Conservation (phyloP, 2,888 invertebrate genomes). For the Tryphoninae sp. region DNA sequence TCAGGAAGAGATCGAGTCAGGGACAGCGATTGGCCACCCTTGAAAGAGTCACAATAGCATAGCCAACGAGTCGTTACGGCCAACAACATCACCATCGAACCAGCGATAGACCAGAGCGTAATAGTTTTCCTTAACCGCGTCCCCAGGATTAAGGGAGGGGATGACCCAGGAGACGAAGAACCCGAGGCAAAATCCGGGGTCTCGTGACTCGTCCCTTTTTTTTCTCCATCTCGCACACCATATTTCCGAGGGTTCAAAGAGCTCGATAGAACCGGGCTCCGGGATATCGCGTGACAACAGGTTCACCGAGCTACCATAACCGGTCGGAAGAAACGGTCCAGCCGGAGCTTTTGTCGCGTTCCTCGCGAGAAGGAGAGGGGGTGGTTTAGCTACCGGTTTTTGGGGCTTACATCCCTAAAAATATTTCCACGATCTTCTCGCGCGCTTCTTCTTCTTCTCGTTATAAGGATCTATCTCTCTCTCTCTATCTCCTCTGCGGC, state of each 20-base stretch:
- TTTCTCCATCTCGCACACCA: background rate
- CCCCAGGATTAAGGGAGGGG: slow-evolving; percentile 1
- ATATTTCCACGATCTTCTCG: slow-evolving; percentile 39
- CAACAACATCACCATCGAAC: background rate
- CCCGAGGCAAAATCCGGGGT: slow-evolving; percentile 22
- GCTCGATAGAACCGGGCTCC: slow-evolving; percentile 14
- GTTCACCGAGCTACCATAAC: slow-evolving; percentile 64
- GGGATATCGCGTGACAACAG: slow-evolving; percentile 74
- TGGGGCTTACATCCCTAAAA: slow-evolving; percentile 13
- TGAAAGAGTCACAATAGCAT: background rate
- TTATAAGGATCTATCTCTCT: slow-evolving; percentile 43
- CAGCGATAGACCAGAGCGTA: background rate
- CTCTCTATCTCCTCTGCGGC: background rate
- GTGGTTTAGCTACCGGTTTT: slow-evolving; percentile 61
- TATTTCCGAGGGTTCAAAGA: slow-evolving; percentile 31
- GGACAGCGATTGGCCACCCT: slow-evolving; percentile 17
- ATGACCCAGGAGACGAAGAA: slow-evolving; percentile 12
- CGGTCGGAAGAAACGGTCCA: slow-evolving; percentile 47
- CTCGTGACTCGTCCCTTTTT: slow-evolving; percentile 10
- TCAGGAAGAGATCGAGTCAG: background rate
- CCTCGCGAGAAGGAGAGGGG: slow-evolving; percentile 9
- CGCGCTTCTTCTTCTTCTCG: slow-evolving; percentile 18
- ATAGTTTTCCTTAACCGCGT: slow-evolving; percentile 24
- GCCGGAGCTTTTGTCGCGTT: slow-evolving; percentile 36
- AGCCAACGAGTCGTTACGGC: background rate